Evolutionary conservation across 2,797 vertebrate genomes (phyloP), one percentile per base, ranked within the genome.

Genomic region (Cuculus canorus): DNA sequence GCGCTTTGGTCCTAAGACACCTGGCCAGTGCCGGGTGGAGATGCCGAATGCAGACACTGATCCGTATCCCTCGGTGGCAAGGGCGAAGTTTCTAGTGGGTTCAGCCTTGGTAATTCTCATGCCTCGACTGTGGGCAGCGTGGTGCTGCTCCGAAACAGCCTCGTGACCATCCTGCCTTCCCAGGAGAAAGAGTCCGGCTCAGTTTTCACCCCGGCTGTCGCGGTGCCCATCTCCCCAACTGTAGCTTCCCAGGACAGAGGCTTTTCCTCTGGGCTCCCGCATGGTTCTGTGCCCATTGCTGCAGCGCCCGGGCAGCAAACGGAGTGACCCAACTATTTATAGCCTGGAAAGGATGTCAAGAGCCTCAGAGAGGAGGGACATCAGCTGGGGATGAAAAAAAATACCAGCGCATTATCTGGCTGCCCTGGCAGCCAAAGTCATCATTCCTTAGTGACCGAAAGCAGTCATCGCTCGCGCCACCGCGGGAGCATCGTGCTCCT

Each of bases 221-320:
- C 47, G 21, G 18, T 47, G 47, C 18, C 45, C 47, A 45, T 45
- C 43, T 45, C 45, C 45, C 17, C 17, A 43, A 18, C 17, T 17
- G 17, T 13, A 13, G 9, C 41, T 47, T 47, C 45, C 45, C 45
- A 47, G 21, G 47, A 10, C 11, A 17, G 21, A 9, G 9, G 47
- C 8, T 21, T 47, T 48, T 39, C 90, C 90, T 71, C 41, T 0
- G 53, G 57, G 43, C 14, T 53, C 14, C 15, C 0, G 17, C 57
- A 47, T 1, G 19, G 71, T 2, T 1, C 87, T 3, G 35, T 7
- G 68, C 54, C 87, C 52, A 6, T 60, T 77, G 2, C 63, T 2
- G 2, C 24, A 0, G 28, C 9, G 70, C 61, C 8, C 3, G 1
- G n/a, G n/a, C 3, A 1, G 41, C 5, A 3, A 65, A 25, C 1